phyloP scores from a whole-genome alignment of 1,140 invertebrate genomes.

The Sinella curviseta region DNA sequence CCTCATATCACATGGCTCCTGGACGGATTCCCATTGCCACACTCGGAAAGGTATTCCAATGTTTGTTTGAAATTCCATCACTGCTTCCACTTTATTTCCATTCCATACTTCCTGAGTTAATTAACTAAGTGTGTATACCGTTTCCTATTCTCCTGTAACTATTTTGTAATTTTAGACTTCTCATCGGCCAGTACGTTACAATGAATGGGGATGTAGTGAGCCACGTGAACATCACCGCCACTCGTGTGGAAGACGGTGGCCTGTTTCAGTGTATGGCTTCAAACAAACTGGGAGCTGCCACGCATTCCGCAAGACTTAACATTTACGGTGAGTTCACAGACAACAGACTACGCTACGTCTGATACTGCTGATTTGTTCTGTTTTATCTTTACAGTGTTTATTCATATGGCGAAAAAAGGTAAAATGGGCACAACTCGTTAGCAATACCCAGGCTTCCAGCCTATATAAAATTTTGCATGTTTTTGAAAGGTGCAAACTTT shows the following conservation, averaged over 20 bases:
- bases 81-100: neutral
- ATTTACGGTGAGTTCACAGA: constrained; percentile 71
- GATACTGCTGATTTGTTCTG: constrained; percentile 14
- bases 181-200: constrained; percentile 78
- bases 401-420: too few species aligned
- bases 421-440: too few species aligned
- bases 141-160: neutral
- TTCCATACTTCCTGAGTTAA: neutral
- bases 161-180: constrained; percentile 61
- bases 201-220: constrained; percentile 80
- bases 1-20: constrained; percentile 78
- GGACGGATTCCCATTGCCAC: constrained; percentile 74
- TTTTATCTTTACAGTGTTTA: too few species aligned
- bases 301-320: constrained; percentile 76
- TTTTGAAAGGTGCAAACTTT: too few species aligned
- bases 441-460: too few species aligned
- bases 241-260: constrained; percentile 82
- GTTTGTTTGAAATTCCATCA: constrained; percentile 9
- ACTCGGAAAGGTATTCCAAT: constrained; percentile 59
- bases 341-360: neutral
- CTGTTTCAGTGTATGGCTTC: constrained; percentile 78
- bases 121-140: neutral
- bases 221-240: constrained; percentile 81
- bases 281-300: constrained; percentile 73
- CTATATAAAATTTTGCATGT: too few species aligned